These are phyloP conservation scores for Caenorhabditis angaria DNA, from an alignment of 2,888 invertebrate genomes.

Conservation along the genomic window DNA sequence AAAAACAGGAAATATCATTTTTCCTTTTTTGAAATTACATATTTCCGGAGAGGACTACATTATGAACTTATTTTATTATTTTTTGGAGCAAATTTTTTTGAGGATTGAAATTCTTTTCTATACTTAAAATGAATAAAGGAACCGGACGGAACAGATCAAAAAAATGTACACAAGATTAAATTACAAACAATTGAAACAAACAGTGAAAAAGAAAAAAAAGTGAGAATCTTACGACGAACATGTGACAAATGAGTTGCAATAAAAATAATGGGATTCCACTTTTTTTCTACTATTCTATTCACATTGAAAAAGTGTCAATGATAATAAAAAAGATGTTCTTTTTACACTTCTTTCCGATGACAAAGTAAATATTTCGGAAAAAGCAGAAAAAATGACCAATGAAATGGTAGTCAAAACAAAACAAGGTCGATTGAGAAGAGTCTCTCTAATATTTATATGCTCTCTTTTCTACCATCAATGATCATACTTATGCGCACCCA, in stretches of 20 bases:
- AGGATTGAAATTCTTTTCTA: too few species aligned
- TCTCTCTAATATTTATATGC: conserved; percentile 1
- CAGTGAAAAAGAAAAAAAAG: not conserved
- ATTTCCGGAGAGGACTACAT: too few species aligned
- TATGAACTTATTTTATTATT: too few species aligned
- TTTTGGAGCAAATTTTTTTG: too few species aligned
- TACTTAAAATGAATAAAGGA: too few species aligned
- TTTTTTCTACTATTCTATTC: too few species aligned
- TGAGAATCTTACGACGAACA: conserved; percentile 7
- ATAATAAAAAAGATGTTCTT: not conserved
- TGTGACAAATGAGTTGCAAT: conserved; percentile 4
- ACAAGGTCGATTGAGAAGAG: not conserved
- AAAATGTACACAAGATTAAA: not conserved
- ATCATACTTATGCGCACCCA: conserved; percentile 2
- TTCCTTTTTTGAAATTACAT: too few species aligned
- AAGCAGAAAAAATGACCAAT: not conserved
- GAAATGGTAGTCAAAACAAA: not conserved
- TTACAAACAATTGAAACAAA: conserved; percentile 1
- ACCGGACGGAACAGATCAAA: not conserved
- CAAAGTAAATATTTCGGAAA: not conserved
- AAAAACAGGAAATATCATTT: too few species aligned
- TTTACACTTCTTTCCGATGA: not conserved
- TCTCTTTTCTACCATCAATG: too few species aligned
- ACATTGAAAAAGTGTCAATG: not conserved
- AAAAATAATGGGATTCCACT: conserved; percentile 1